Base-by-base conservation (phyloP, 1,140 invertebrate genomes). In the Zaprionus kolodkinae region DNA sequence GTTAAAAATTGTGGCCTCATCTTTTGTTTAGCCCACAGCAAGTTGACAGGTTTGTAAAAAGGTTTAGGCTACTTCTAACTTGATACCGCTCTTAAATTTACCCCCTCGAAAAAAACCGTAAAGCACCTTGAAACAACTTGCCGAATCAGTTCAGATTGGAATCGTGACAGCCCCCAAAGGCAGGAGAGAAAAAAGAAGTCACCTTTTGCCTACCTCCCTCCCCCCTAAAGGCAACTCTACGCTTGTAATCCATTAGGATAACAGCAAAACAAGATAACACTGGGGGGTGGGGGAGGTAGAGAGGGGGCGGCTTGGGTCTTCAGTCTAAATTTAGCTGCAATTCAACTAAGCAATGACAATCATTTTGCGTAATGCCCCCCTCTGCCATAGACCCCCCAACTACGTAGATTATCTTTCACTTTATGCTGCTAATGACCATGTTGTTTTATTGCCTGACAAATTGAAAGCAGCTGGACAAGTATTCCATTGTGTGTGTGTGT, bases 401-500 rank as follows among this genome's bases (percentile, higher is more conserved):
- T 55, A 64, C 61, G 40, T 63, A 35, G 61, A 65, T 70, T 35
- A 61, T 43, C 59, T 45, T 13, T 27, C 50, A 57, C 21, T 56
- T 56, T 38, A 50, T 27, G 33, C 43, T 21, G 43, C 70, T 72
- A 67, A 72, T 72, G 70, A 54, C 63, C 43, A 40, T 67, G 70
- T 72, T 72, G 55, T 72, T 72, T 59, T 72, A 72, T 50, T 33
- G 55, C 57, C 40, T 59, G 43, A 65, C 69, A 65, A 48, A 40
- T 50, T 72, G 69, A 2, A 63, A 45, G 52, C 35, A 52, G 36
- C 27, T 61, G 43, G 10, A 30, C 17, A n/a, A 40, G 12, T 35
- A 30, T 35, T 40, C 7, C 12, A 27, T 25, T 27, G 0, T 7
- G 36, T 27, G 0, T 7, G 27, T 15, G 25, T 33, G 52, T 56